These are phyloP conservation scores for Copidosoma floridanum DNA, from an alignment of 1,140 invertebrate genomes.

Conservation along the genomic window DNA sequence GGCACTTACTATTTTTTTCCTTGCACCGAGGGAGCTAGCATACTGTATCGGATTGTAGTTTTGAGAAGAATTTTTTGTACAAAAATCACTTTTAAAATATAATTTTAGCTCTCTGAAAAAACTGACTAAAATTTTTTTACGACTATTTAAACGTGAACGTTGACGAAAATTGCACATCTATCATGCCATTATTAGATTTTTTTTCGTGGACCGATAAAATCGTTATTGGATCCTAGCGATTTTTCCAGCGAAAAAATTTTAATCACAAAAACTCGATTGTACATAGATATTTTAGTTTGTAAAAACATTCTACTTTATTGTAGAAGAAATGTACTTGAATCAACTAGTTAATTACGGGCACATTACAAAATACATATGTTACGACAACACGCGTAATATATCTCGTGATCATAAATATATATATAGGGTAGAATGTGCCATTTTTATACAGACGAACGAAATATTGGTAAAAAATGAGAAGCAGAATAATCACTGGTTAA, in stretches of 20 bases:
- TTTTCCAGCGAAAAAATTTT: slow-evolving; percentile 32
- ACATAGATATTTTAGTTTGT: slow-evolving; percentile 36
- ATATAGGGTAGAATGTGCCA: slow-evolving; percentile 53
- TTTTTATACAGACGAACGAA: slow-evolving; percentile 47
- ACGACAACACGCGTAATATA: slow-evolving; percentile 7
- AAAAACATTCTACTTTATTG: slow-evolving; percentile 34
- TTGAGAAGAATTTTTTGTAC: too few species aligned
- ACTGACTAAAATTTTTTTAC: neutral
- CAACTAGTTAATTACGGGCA: slow-evolving; percentile 27
- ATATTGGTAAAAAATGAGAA: slow-evolving; percentile 30
- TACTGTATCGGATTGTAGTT: too few species aligned
- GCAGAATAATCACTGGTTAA: slow-evolving; percentile 29
- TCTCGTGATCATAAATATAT: too few species aligned
- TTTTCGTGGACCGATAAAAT: slow-evolving; percentile 41
- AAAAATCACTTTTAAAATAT: too few species aligned
- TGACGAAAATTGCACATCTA: slow-evolving; percentile 8
- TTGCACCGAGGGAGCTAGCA: too few species aligned
- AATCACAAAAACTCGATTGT: slow-evolving; percentile 43
- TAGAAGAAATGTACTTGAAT: slow-evolving; percentile 47
- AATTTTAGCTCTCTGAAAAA: too few species aligned
- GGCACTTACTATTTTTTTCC: too few species aligned
- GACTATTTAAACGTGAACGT: slow-evolving; percentile 8
- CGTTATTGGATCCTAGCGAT: slow-evolving; percentile 33
- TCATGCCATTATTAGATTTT: slow-evolving; percentile 34
- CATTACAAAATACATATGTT: slow-evolving; percentile 4